phyloP scores from a whole-genome alignment of 1,140 invertebrate species.

The Parapsyche elsis region DNA sequence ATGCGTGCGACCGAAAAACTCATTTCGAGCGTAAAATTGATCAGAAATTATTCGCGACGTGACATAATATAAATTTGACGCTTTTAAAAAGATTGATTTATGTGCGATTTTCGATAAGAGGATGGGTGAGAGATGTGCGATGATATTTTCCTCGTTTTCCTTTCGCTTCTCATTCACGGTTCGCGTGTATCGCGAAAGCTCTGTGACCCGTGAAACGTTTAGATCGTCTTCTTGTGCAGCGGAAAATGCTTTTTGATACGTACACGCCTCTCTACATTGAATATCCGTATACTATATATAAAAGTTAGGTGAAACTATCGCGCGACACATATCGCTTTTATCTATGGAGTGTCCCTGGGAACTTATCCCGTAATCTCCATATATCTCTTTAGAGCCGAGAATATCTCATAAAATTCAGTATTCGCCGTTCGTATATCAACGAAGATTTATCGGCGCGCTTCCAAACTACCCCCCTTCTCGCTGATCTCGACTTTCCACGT shows the following conservation, averaged over 20 bases:
- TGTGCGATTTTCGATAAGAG: conserved; percentile 3
- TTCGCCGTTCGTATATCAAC: conserved; percentile 21
- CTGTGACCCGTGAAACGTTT: conserved; percentile 25
- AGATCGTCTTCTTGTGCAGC: conserved; percentile 26
- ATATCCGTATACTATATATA: conserved; percentile 19
- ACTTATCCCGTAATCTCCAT: conserved; percentile 33
- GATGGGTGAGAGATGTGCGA: not conserved
- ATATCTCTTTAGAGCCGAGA: conserved; percentile 11
- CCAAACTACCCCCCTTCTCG: conserved; percentile 5
- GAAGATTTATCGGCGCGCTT: conserved; percentile 27
- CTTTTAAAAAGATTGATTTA: conserved; percentile 26
- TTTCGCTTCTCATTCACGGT: not conserved
- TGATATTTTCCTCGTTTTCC: conserved; percentile 25
- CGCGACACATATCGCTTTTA: conserved; percentile 19
- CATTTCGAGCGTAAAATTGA: not conserved
- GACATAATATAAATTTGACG: conserved; percentile 17
- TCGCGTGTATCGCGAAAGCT: conserved; percentile 17
- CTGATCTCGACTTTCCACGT: conserved; percentile 2
- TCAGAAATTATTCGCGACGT: not conserved
- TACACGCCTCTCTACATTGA: not conserved
- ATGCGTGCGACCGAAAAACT: too few species aligned
- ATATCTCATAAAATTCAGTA: conserved; percentile 38
- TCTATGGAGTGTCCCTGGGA: conserved; percentile 24
- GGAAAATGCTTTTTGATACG: conserved; percentile 28
- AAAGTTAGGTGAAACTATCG: conserved; percentile 24